phyloP scores from a whole-genome alignment of 2,113 vertebrate genomes.

The Mystacornis crossleyi region DNA sequence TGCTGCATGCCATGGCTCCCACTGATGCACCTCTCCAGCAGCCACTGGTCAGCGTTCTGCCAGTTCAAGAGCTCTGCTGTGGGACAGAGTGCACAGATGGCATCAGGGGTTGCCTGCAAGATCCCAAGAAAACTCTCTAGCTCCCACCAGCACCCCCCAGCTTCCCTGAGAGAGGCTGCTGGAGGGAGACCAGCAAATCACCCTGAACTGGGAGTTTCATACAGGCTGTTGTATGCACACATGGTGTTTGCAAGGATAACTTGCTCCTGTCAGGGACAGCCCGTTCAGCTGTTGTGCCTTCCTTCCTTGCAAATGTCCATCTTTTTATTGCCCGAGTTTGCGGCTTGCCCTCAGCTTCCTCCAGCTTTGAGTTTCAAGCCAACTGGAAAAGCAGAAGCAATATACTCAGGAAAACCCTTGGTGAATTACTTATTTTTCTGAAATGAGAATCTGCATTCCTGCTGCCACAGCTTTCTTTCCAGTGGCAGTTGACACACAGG shows the following conservation, averaged over 20 bases:
- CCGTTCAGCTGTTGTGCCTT: not conserved
- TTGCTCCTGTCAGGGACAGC: fast-evolving
- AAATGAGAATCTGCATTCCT: not conserved
- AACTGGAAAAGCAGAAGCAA: not conserved
- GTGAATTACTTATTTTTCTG: not conserved
- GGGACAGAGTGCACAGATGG: not conserved
- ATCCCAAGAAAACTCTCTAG: not conserved
- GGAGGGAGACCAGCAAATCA: not conserved
- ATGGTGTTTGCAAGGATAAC: not conserved
- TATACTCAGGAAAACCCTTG: not conserved
- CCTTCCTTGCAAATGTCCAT: not conserved
- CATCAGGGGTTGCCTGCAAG: not conserved
- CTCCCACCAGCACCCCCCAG: not conserved
- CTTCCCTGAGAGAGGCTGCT: not conserved
- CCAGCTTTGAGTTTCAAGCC: not conserved
- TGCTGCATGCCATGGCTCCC: conserved; percentile 70
- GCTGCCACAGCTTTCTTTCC: not conserved
- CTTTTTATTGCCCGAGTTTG: not conserved
- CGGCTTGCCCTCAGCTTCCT: not conserved
- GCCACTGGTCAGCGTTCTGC: conserved; percentile 67
- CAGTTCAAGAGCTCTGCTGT: conserved; percentile 73
- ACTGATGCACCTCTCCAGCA: conserved; percentile 70
- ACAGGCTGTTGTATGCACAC: not conserved
- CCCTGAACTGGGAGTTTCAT: not conserved
- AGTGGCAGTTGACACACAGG: fast-evolving